These are phyloP conservation scores for Episyrphus balteatus DNA, from an alignment of 1,140 invertebrate species.

Conservation along the genomic window DNA sequence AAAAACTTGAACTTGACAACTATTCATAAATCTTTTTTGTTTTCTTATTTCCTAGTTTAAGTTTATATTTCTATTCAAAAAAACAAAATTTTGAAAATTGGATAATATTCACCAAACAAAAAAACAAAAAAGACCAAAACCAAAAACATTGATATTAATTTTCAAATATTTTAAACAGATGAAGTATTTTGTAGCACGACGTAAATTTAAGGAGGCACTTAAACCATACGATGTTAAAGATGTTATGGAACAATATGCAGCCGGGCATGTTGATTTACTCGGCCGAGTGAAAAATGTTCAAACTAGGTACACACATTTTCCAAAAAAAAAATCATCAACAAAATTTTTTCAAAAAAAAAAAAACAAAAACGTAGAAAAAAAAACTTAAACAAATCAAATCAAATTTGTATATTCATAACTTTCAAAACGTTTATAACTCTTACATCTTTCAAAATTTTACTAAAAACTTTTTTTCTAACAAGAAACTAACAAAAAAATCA, in stretches of 20 bases:
- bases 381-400: background rate
- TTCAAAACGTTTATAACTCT: background rate
- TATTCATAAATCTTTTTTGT: no score
- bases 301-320: constrained; percentile 50
- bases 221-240: constrained; percentile 96
- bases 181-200: constrained; percentile 85
- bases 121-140: background rate
- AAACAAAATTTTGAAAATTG: background rate
- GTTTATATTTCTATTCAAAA: no score
- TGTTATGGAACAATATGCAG: constrained; percentile 93
- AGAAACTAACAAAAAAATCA: no score
- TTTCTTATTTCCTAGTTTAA: no score
- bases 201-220: constrained; percentile 91
- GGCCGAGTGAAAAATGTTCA: constrained; percentile 83
- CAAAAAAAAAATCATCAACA: background rate
- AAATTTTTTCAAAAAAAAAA: background rate
- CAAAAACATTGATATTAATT: constrained; percentile 4
- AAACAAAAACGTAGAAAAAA: background rate
- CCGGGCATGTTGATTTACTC: constrained; percentile 81
- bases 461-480: no score
- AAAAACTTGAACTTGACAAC: no score
- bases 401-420: background rate
- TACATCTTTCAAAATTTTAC: no score
- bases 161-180: constrained; percentile 48
- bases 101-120: background rate